Percentiles rank a stretch among this genome's conserved stretches.
Evolutionary conservation across 2,113 vertebrate species (phyloP).

Genomic region (Bujurquina vittata): DNA sequence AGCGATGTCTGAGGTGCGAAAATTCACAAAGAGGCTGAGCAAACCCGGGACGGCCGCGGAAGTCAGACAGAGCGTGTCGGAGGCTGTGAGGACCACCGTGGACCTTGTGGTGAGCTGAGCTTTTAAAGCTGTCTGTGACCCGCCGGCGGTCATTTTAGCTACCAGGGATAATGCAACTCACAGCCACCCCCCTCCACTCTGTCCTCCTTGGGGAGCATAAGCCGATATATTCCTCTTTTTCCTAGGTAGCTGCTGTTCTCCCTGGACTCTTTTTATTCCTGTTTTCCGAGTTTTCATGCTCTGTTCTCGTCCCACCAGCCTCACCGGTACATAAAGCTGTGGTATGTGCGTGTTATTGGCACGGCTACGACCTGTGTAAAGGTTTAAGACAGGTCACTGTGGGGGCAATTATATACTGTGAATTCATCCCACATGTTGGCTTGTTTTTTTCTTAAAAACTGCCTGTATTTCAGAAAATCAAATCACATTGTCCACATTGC

Average conservation of each 20-base stretch:
- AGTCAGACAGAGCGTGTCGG: constrained; percentile 90
- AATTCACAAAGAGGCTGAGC: constrained; percentile 90
- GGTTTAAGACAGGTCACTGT: neutral
- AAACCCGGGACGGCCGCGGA: constrained; percentile 92
- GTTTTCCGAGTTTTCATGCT: neutral
- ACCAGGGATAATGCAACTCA: neutral
- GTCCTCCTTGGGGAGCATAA: fast-evolving
- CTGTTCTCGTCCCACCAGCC: neutral
- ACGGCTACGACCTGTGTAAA: neutral
- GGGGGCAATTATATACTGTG: neutral
- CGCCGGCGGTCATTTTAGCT: constrained; percentile 30
- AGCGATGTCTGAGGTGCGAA: constrained; percentile 88
- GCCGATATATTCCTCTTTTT: neutral
- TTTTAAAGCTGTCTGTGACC: neutral
- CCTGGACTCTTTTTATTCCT: neutral
- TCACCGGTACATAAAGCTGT: neutral
- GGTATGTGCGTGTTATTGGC: neutral
- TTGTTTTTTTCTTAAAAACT: neutral
- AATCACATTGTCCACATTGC: constrained; percentile 29
- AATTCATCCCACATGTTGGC: neutral
- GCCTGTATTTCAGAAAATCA: neutral
- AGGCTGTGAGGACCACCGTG: constrained; percentile 85
- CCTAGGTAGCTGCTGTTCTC: neutral
- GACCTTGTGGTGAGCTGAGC: constrained; percentile 84
- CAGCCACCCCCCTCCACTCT: neutral